Evolutionary conservation across 2,888 invertebrate species (phyloP), one percentile per base, ranked within the genome.

Genomic region (Drosophila pseudotakahashii): DNA sequence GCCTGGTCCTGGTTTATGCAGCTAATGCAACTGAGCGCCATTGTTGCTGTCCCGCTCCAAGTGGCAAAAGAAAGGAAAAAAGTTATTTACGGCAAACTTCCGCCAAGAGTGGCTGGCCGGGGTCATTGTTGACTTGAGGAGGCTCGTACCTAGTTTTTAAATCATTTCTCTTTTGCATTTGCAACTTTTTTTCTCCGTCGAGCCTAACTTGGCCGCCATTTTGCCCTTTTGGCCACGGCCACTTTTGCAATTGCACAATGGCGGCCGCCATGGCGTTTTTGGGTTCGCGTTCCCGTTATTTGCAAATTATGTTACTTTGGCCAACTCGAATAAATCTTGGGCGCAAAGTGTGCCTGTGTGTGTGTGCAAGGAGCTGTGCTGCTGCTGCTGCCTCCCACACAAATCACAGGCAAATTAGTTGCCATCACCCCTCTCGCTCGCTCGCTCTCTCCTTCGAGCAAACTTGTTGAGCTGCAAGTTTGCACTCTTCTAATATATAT

Each of bases 381-480:
- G 34, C 34, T 34, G 34, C 34, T 37, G 2, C 42, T 51, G 66
- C 61, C 62, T 58, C 59, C 67, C 66, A 70, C 80, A 78, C 83
- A 80, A 86, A 83, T 82, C 78, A 81, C 69, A 70, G 54, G 79
- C 77, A 81, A 81, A 87, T 87, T 81, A 87, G 81, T 79, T 81
- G 30, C 55, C 48, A 13, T 13, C 14, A 6, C 23, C 23, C 59
- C 47, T 62, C 42, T 57, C 48, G 48, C 50, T 51, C n/a, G n/a
- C 19, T 19, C 30, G 7, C 39, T 16, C 60, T 44, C 47, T 26
- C 26, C 26, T 2, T 23, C 11, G 39, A 58, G 37, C 60, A 47
- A 87, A 81, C 87, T 81, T 81, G 81, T 87, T 87, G 81, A 81
- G 75, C 74, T 52, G 86, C 76, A 83, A 81, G 75, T 80, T 77